Percentiles rank a stretch among this genome's conserved stretches.
Conservation (phyloP, 37 sponge, comb jelly and placozoan species). For the Tethya wilhelma region DNA sequence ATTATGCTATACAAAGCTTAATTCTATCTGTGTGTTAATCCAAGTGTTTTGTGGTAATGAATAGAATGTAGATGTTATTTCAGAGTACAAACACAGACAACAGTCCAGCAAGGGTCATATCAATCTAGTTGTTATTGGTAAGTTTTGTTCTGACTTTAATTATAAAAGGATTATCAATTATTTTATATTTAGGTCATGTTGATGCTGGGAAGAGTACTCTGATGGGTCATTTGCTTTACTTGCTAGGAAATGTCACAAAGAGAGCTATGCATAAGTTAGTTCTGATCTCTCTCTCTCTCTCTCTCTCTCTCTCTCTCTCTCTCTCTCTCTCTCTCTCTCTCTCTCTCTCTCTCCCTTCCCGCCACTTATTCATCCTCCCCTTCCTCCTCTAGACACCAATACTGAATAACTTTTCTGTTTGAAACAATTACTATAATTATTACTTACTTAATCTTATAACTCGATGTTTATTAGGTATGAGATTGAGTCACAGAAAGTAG, state of each 20-base stretch:
- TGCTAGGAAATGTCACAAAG: slow-evolving; percentile 87
- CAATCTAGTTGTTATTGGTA: slow-evolving; percentile 92
- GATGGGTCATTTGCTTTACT: slow-evolving; percentile 96
- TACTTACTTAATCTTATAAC: background rate
- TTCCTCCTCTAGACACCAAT: no score
- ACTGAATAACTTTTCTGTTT: background rate
- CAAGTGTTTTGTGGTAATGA: slow-evolving; percentile 1
- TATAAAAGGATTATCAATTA: background rate
- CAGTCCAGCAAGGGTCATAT: slow-evolving; percentile 55
- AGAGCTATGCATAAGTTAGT: slow-evolving; percentile 93
- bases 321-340: no score
- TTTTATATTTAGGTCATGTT: slow-evolving; percentile 83
- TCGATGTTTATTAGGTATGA: slow-evolving; percentile 57
- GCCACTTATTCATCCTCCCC: no score
- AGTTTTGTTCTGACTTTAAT: background rate
- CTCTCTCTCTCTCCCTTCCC: no score
- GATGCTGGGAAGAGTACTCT: slow-evolving; percentile 99
- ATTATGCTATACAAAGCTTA: background rate
- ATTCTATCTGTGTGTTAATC: background rate
- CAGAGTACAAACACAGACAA: slow-evolving; percentile 69
- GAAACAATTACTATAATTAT: background rate
- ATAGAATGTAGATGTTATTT: slow-evolving; percentile 48
- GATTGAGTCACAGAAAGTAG: slow-evolving; percentile 81
- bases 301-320: no score
- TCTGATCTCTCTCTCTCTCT: no score